Evolutionary conservation across 2,113 vertebrate genomes (phyloP).

Genomic region (Dendropsophus ebraccatus): DNA sequence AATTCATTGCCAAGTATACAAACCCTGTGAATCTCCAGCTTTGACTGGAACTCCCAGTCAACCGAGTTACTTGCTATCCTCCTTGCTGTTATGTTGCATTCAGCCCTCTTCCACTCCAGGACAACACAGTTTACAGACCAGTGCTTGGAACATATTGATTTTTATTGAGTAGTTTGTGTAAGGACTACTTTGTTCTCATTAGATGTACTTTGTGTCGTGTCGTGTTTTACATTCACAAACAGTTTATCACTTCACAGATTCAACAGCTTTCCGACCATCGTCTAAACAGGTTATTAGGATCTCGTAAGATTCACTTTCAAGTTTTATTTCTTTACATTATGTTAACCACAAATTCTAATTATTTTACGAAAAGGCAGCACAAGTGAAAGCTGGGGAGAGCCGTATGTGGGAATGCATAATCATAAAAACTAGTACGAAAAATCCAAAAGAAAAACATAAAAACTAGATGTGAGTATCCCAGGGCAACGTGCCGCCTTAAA

Average conservation of each 20-base stretch:
- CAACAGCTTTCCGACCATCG: constrained; percentile 68
- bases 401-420: constrained; percentile 53
- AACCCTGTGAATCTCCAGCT: too few relatives aligned
- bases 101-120: not conserved
- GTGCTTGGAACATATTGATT: constrained; percentile 68
- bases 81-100: not conserved
- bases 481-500: constrained; percentile 64
- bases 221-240: constrained; percentile 54
- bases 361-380: constrained; percentile 64
- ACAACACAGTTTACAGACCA: not conserved
- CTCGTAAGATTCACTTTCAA: constrained; percentile 67
- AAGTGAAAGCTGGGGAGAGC: constrained; percentile 63
- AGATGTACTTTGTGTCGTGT: constrained; percentile 68
- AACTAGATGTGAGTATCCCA: constrained; percentile 46
- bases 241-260: constrained; percentile 73
- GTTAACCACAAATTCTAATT: constrained; percentile 73
- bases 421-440: constrained; percentile 2
- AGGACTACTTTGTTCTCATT: constrained; percentile 75
- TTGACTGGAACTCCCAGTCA: too few relatives aligned
- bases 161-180: constrained; percentile 77
- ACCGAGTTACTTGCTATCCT: too few relatives aligned
- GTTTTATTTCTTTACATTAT: constrained; percentile 62
- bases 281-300: constrained; percentile 75
- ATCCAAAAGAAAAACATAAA: not conserved
- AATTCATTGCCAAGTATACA: too few relatives aligned